These are phyloP conservation scores for Nymphicus hollandicus DNA, from an alignment of 2,113 vertebrate genomes.

Conservation along the genomic window DNA sequence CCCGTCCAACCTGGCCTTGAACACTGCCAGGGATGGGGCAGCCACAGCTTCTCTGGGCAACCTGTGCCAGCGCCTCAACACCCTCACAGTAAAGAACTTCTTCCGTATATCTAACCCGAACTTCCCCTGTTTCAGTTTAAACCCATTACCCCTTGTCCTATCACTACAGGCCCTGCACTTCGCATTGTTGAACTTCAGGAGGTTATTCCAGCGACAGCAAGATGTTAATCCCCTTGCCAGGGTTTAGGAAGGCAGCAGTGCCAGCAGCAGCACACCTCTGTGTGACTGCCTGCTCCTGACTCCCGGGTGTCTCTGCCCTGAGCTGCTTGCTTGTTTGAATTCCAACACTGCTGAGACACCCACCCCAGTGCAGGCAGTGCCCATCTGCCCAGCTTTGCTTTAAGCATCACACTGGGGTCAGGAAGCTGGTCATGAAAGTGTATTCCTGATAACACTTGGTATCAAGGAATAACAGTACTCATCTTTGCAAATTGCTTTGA, in stretches of 20 bases:
- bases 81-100: not conserved
- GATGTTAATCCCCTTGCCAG: no score
- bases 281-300: not conserved
- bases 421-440: rapidly evolving
- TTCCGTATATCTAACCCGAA: not conserved
- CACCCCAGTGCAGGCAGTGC: not conserved
- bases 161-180: not conserved
- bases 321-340: conserved; percentile 21
- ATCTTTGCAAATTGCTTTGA: not conserved
- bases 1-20: no score
- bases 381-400: rapidly evolving
- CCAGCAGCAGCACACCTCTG: conserved; percentile 32
- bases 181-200: no score
- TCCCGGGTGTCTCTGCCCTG: not conserved
- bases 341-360: not conserved
- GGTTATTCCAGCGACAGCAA: no score
- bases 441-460: not conserved
- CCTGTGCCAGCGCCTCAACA: not conserved
- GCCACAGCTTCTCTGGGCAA: not conserved
- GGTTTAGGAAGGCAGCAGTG: not conserved
- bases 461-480: not conserved
- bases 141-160: not conserved
- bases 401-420: rapidly evolving
- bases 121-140: not conserved
- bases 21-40: not conserved